These are phyloP conservation scores for Cephonodes hylas DNA, from an alignment of 2,888 invertebrate species.

Conservation along the genomic window DNA sequence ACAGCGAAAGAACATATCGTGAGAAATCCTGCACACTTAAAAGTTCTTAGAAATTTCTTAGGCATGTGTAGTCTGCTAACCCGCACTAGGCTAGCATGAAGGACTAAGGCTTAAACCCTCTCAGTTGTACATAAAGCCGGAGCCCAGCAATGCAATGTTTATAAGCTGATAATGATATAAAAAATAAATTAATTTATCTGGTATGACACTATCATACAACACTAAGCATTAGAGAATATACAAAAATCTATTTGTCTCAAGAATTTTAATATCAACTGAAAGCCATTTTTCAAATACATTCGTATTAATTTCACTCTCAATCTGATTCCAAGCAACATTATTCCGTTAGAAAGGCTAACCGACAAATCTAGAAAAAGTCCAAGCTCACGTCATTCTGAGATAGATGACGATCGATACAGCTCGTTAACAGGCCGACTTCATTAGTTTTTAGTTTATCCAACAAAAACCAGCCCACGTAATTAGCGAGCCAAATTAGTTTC, in stretches of 20 bases:
- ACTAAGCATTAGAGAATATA: no score
- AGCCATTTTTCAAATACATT: not conserved
- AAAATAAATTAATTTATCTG: no score
- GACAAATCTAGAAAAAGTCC: not conserved
- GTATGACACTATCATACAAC: no score
- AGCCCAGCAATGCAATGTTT: no score
- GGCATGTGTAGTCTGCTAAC: no score
- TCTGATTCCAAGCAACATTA: not conserved
- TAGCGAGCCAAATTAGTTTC: constrained; percentile 15
- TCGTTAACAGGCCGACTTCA: constrained; percentile 4
- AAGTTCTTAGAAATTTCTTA: no score
- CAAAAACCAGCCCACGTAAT: constrained; percentile 11
- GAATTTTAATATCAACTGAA: not conserved
- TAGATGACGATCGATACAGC: constrained; percentile 1
- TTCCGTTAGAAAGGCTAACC: not conserved
- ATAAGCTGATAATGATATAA: no score
- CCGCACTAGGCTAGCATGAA: no score
- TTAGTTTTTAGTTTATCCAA: constrained; percentile 7
- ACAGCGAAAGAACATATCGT: no score
- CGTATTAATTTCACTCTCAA: not conserved
- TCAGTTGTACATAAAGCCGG: no score
- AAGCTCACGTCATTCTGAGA: not conserved
- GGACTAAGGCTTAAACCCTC: no score
- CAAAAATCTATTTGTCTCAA: not conserved
- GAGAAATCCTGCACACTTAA: no score